Evolutionary conservation across 2,888 invertebrate species (phyloP).

Genomic region (Morpho helenor): DNA sequence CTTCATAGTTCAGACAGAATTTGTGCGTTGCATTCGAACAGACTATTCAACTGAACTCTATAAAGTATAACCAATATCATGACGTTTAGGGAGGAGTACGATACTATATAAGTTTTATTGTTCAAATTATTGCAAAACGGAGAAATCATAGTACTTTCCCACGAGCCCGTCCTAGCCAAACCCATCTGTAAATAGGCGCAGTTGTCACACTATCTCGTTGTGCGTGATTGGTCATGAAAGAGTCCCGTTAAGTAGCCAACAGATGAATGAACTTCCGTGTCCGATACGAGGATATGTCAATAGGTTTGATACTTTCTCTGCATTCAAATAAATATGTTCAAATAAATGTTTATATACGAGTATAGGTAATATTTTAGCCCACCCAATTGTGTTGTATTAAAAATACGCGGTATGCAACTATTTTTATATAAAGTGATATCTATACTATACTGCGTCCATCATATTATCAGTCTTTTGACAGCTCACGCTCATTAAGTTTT

Average conservation of each 20-base stretch:
- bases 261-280: slow-evolving; percentile 48
- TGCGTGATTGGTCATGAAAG: slow-evolving; percentile 55
- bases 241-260: slow-evolving; percentile 42
- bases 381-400: too few species aligned
- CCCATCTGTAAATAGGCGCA: slow-evolving; percentile 47
- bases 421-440: too few species aligned
- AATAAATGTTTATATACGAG: neutral
- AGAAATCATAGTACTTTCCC: slow-evolving; percentile 43
- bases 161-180: slow-evolving; percentile 61
- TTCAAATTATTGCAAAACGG: slow-evolving; percentile 19
- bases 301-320: slow-evolving; percentile 46
- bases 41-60: too few species aligned
- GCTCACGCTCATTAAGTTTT: too few species aligned
- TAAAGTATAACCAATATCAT: too few species aligned
- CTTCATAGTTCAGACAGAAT: too few species aligned
- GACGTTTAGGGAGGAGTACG: too few species aligned
- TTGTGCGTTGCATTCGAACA: too few species aligned
- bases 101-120: neutral
- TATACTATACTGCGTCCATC: too few species aligned
- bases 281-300: slow-evolving; percentile 40
- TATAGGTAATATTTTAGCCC: too few species aligned
- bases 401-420: too few species aligned
- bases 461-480: too few species aligned
- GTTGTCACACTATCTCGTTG: slow-evolving; percentile 66
- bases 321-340: slow-evolving; percentile 13